Percentiles rank a stretch among this genome's conserved stretches.
These are phyloP conservation scores for Atherinosoma microstoma DNA, from an alignment of 2,797 vertebrate species.

Conservation along the genomic window DNA sequence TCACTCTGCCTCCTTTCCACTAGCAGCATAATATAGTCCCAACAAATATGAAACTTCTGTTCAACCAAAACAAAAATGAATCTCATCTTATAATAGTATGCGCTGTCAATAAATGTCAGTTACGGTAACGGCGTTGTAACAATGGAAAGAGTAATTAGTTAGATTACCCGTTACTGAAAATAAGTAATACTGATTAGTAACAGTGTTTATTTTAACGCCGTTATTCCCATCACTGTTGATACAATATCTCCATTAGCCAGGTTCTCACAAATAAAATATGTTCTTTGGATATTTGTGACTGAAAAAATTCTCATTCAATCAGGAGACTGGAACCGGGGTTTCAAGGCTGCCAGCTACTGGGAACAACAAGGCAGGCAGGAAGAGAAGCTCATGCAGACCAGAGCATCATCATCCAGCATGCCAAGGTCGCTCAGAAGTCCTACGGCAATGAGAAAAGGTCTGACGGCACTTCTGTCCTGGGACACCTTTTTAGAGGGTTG, in stretches of 20 bases:
- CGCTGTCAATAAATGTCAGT: too few relatives aligned
- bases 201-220: too few relatives aligned
- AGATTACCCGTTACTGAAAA: too few relatives aligned
- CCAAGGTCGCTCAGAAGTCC: constrained; percentile 96
- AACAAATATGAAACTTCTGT: too few relatives aligned
- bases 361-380: constrained; percentile 75
- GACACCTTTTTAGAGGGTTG: neutral
- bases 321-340: constrained; percentile 67
- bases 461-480: neutral
- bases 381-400: constrained; percentile 85
- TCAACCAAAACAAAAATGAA: too few relatives aligned
- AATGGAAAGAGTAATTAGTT: too few relatives aligned
- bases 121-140: too few relatives aligned
- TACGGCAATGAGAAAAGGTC: constrained; percentile 96
- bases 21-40: too few relatives aligned
- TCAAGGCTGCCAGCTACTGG: constrained; percentile 49
- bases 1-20: too few relatives aligned
- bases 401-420: constrained; percentile 90
- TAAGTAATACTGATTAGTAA: too few relatives aligned
- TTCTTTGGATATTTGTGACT: neutral
- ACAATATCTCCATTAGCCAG: neutral
- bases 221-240: neutral
- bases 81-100: too few relatives aligned
- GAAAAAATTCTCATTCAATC: constrained; percentile 31
- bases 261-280: neutral